These are phyloP conservation scores for Hemichromis elongatus DNA, from an alignment of 2,113 vertebrate species.

Conservation along the genomic window DNA sequence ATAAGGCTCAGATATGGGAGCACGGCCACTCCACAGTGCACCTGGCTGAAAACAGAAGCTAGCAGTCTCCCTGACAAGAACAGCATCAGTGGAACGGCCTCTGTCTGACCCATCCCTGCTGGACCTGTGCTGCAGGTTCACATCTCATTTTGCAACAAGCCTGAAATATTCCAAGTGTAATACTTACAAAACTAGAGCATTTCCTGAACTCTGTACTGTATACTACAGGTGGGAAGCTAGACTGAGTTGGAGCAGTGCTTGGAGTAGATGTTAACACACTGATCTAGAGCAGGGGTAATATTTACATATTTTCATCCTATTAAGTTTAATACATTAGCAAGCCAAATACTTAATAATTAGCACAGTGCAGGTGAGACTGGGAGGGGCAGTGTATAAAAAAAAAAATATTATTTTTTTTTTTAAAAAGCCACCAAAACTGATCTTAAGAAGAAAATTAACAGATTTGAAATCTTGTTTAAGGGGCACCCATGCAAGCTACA, in stretches of 20 bases:
- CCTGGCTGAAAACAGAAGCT: slow-evolving; percentile 35
- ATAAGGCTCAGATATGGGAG: slow-evolving; percentile 16
- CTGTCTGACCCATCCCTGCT: background rate
- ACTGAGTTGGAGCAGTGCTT: background rate
- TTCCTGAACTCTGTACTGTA: background rate
- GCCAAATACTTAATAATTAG: background rate
- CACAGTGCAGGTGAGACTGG: background rate
- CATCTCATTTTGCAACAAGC: background rate
- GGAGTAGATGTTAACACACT: background rate
- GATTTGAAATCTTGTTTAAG: background rate
- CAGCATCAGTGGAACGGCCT: background rate
- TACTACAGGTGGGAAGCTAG: background rate
- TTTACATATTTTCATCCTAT: background rate
- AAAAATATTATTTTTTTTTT: no score
- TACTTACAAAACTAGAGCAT: background rate
- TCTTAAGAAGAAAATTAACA: background rate
- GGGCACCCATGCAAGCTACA: background rate
- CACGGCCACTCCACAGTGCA: background rate
- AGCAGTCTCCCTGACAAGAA: background rate
- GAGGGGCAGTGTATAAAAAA: background rate
- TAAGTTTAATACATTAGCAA: background rate
- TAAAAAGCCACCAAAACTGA: background rate
- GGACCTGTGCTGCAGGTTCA: background rate
- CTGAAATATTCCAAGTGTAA: background rate
- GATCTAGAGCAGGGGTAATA: background rate